These are phyloP conservation scores for Philypnodon macrostomus DNA, from an alignment of 2,797 vertebrate species.

Conservation along the genomic window DNA sequence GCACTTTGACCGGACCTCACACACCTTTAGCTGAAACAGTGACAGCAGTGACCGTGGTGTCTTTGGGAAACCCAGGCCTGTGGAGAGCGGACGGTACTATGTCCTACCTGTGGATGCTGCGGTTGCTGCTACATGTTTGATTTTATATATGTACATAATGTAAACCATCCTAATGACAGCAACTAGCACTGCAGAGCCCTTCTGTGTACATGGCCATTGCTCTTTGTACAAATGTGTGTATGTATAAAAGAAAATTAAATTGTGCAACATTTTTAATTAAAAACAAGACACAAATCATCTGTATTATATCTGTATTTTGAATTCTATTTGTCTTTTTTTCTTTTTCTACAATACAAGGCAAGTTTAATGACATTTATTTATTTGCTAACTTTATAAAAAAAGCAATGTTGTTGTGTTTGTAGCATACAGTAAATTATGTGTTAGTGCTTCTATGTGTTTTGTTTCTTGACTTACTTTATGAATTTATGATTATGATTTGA, in stretches of 20 bases:
- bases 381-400: constrained; percentile 81
- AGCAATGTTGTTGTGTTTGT: constrained; percentile 59
- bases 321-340: constrained; percentile 80
- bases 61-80: constrained; percentile 62
- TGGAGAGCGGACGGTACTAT: constrained; percentile 46
- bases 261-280: constrained; percentile 78
- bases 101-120: constrained; percentile 74
- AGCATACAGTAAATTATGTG: constrained; percentile 87
- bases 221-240: constrained; percentile 89
- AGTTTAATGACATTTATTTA: constrained; percentile 92
- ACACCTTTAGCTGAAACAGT: constrained; percentile 35
- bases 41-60: constrained; percentile 44
- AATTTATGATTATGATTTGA: no score
- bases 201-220: constrained; percentile 82
- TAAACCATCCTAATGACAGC: constrained; percentile 89
- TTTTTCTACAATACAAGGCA: constrained; percentile 82
- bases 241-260: constrained; percentile 79
- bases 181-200: constrained; percentile 83
- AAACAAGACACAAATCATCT: constrained; percentile 72
- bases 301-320: constrained; percentile 81
- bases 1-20: constrained; percentile 62
- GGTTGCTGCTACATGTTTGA: constrained; percentile 78
- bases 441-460: constrained; percentile 81
- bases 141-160: constrained; percentile 90
- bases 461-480: constrained; percentile 83